Percentiles rank a stretch among this genome's conserved stretches.
These are phyloP conservation scores for Pangasius djambal DNA, from an alignment of 2,797 vertebrate species.

Conservation along the genomic window DNA sequence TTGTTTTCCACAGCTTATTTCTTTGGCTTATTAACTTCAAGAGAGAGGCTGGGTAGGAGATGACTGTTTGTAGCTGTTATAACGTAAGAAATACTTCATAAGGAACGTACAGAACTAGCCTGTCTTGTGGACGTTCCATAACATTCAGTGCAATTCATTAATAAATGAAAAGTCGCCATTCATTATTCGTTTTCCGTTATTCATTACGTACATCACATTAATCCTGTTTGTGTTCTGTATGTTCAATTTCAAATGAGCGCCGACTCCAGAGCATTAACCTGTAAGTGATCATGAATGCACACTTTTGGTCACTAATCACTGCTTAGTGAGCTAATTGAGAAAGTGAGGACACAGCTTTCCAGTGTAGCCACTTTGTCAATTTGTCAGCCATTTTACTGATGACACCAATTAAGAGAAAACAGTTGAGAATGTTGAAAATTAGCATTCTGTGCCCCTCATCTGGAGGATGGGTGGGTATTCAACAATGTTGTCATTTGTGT, in stretches of 20 bases:
- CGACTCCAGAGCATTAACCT: neutral
- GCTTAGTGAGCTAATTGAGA: conserved; percentile 59
- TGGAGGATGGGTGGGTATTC: conserved; percentile 30
- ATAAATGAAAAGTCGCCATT: neutral
- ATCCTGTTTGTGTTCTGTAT: neutral
- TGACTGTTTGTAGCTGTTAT: neutral
- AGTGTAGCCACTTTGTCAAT: conserved; percentile 64
- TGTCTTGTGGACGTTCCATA: neutral
- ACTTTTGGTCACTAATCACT: conserved; percentile 42
- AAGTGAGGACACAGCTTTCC: conserved; percentile 56
- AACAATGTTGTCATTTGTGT: conserved; percentile 37
- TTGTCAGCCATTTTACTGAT: conserved; percentile 72
- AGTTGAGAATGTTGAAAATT: conserved; percentile 70
- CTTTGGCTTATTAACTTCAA: neutral
- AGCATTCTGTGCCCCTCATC: conserved; percentile 63
- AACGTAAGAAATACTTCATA: neutral
- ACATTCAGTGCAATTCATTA: neutral
- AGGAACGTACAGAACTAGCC: neutral
- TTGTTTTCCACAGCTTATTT: neutral
- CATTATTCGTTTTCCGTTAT: too few relatives aligned
- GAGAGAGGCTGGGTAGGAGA: neutral
- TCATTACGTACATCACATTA: neutral
- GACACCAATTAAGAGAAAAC: conserved; percentile 78
- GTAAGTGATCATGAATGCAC: conserved; percentile 9
- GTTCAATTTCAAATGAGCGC: neutral